Evolutionary conservation across 2,888 invertebrate genomes (phyloP).

Genomic region (Oscheius sp.): DNA sequence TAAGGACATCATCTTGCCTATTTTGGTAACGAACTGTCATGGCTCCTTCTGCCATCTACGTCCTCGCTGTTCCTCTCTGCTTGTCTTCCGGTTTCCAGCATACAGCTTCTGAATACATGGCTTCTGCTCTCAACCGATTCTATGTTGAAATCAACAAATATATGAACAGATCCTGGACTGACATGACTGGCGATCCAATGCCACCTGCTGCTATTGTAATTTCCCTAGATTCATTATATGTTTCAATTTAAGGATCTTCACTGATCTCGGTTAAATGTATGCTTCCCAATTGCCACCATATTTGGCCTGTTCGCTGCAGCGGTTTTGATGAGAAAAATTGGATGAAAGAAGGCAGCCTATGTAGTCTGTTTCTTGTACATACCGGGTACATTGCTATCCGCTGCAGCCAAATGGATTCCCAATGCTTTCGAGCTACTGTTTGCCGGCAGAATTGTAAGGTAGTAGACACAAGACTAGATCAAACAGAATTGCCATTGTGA

Average conservation of each 20-base stretch:
- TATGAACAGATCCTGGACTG: conserved; percentile 57
- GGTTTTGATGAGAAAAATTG: conserved; percentile 52
- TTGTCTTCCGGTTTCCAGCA: conserved; percentile 27
- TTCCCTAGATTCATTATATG: background rate
- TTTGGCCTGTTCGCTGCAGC: conserved; percentile 63
- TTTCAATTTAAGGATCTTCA: conserved; percentile 48
- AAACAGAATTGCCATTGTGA: conserved; percentile 61
- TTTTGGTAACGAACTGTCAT: background rate
- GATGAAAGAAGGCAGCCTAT: conserved; percentile 51
- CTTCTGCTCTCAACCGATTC: conserved; percentile 64
- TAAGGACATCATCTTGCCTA: too few relatives aligned
- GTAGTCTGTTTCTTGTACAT: conserved; percentile 53
- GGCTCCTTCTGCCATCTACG: conserved; percentile 3
- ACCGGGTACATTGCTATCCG: conserved; percentile 48
- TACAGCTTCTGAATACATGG: conserved; percentile 52
- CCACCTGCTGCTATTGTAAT: conserved; percentile 54
- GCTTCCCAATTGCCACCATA: conserved; percentile 63
- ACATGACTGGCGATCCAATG: conserved; percentile 46
- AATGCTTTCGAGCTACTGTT: conserved; percentile 57
- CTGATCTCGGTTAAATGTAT: conserved; percentile 62
- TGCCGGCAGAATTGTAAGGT: conserved; percentile 53
- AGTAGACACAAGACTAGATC: too few relatives aligned
- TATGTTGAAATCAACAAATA: conserved; percentile 61
- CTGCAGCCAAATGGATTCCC: conserved; percentile 53
- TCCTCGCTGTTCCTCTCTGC: conserved; percentile 13